Evolutionary conservation across 2,113 vertebrate species (phyloP).

Genomic region (Melanerpes formicivorus): DNA sequence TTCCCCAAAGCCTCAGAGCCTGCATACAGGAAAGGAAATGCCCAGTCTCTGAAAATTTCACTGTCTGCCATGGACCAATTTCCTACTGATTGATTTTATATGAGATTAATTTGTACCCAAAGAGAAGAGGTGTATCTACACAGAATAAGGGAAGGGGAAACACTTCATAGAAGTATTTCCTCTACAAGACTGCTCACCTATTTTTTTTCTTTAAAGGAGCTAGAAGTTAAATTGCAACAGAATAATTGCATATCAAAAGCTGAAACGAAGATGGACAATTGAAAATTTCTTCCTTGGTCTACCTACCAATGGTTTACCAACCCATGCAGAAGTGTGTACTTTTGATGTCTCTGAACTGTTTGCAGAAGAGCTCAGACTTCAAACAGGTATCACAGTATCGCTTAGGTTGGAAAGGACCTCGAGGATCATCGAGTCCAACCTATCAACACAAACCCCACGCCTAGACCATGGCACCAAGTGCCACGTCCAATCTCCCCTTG

Average conservation of each 20-base stretch:
- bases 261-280: not conserved
- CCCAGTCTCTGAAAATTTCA: not conserved
- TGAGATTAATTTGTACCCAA: not conserved
- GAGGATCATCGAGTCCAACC: too few relatives aligned
- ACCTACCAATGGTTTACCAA: not conserved
- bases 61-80: not conserved
- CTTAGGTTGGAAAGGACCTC: too few relatives aligned
- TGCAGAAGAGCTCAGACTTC: not conserved
- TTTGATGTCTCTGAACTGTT: not conserved
- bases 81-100: not conserved
- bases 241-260: not conserved
- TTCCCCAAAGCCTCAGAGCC: not conserved
- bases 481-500: too few relatives aligned
- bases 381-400: not conserved
- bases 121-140: not conserved
- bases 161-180: not conserved
- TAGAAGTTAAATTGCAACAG: not conserved
- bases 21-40: not conserved
- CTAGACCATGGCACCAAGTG: too few relatives aligned
- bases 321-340: not conserved
- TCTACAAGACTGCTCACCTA: rapidly evolving
- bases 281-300: not conserved
- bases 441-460: too few relatives aligned
- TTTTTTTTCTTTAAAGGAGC: not conserved
- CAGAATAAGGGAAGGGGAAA: not conserved